A percentile compares a stretch with the other conserved stretches of the same genome.
Evolutionary conservation across 2,797 vertebrate genomes (phyloP).

Genomic region (Pelochelys cantorii): DNA sequence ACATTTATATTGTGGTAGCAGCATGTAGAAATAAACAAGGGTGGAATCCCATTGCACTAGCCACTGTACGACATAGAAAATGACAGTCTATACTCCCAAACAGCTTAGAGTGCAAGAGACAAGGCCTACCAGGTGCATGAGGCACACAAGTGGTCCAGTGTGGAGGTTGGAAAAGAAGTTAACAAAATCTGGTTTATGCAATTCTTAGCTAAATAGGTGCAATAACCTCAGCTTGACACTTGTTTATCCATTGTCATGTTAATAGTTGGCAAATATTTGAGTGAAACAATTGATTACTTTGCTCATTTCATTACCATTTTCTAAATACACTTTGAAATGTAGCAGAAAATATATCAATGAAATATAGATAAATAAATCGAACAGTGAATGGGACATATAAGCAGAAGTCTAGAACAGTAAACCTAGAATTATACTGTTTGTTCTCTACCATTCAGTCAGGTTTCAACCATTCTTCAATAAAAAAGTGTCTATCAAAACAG

Average conservation of each 20-base stretch:
- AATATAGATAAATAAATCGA: neutral
- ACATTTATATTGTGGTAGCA: neutral
- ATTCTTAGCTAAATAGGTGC: neutral
- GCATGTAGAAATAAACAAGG: neutral
- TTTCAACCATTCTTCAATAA: constrained; percentile 7
- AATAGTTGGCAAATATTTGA: neutral
- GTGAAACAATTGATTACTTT: neutral
- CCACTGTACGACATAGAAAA: too few relatives aligned
- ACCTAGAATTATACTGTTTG: neutral
- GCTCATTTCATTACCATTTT: neutral
- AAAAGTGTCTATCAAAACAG: neutral
- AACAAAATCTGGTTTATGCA: neutral
- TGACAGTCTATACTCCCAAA: neutral
- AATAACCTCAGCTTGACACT: neutral
- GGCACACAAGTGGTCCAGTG: neutral
- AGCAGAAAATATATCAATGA: neutral
- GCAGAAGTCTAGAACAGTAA: neutral
- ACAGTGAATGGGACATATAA: neutral
- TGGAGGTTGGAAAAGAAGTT: neutral
- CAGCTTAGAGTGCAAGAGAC: neutral
- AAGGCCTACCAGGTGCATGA: neutral
- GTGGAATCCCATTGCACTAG: neutral
- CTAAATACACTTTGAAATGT: neutral
- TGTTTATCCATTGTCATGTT: neutral
- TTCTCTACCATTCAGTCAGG: neutral